Conservation (phyloP, 1,140 invertebrate species). For the Pectinophora gossypiella region DNA sequence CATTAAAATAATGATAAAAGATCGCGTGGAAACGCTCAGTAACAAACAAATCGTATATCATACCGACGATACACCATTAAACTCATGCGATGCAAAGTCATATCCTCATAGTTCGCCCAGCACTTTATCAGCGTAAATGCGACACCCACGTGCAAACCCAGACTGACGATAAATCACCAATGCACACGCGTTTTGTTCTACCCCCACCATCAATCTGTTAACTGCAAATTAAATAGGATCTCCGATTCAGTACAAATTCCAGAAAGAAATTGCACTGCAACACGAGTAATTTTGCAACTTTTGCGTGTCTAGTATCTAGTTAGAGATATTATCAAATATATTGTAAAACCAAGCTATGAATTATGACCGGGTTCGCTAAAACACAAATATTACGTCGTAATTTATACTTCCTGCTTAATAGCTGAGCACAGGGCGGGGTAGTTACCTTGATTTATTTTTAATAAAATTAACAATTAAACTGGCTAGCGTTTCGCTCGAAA, state of each 20-base stretch:
- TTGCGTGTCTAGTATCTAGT: not conserved
- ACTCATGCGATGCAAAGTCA: slow-evolving; percentile 19
- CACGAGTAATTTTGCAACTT: not conserved
- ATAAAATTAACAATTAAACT: slow-evolving; percentile 12
- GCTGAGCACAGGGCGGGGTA: slow-evolving; percentile 7
- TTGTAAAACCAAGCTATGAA: not conserved
- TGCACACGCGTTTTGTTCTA: not conserved
- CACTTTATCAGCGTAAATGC: slow-evolving; percentile 22
- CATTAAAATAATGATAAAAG: too few species aligned
- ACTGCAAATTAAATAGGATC: not conserved
- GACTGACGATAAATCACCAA: slow-evolving; percentile 20
- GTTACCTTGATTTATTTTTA: slow-evolving; percentile 17
- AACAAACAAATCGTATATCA: too few species aligned
- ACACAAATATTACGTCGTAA: not conserved
- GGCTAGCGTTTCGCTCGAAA: slow-evolving; percentile 2
- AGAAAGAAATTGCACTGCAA: not conserved
- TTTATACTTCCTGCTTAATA: slow-evolving; percentile 17
- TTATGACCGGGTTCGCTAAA: not conserved
- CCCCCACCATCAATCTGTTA: not conserved
- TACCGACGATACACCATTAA: too few species aligned
- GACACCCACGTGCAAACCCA: slow-evolving; percentile 18
- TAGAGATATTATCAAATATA: not conserved
- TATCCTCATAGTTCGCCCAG: slow-evolving; percentile 22
- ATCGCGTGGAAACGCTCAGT: too few species aligned
- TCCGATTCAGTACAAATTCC: not conserved